Conservation (phyloP, 2,797 vertebrate genomes). For the Zenarchopterus dispar region DNA sequence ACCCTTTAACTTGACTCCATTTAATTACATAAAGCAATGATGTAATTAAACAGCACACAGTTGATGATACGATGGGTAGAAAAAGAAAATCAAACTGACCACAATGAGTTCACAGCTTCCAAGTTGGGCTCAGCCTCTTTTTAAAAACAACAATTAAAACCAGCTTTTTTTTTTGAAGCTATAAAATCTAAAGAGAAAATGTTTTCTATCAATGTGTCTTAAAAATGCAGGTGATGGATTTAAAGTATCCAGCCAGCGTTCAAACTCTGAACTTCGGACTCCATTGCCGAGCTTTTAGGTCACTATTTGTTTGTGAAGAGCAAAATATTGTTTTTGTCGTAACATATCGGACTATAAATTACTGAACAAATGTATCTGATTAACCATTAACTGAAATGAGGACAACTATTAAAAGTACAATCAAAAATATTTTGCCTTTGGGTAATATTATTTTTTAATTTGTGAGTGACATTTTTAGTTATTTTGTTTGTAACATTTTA, state of each 20-base stretch:
- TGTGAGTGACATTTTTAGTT: no score
- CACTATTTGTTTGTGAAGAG: not conserved
- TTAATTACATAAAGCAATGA: not conserved
- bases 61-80: not conserved
- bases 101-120: not conserved
- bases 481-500: no score
- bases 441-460: no score
- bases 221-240: not conserved
- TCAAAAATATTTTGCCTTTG: no score
- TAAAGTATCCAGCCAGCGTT: not conserved
- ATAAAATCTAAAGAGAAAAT: not conserved
- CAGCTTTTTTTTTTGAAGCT: not conserved
- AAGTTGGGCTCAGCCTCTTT: no score
- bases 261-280: no score
- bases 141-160: no score
- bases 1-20: not conserved
- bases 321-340: not conserved
- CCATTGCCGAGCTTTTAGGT: no score
- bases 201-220: not conserved
- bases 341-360: not conserved
- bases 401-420: no score
- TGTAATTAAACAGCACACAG: not conserved
- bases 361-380: not conserved
- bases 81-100: constrained; percentile 1
- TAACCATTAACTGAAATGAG: not conserved